Evolutionary conservation across 2,113 vertebrate genomes (phyloP), one percentile per base, ranked within the genome.

Genomic region (Lonchura striata): DNA sequence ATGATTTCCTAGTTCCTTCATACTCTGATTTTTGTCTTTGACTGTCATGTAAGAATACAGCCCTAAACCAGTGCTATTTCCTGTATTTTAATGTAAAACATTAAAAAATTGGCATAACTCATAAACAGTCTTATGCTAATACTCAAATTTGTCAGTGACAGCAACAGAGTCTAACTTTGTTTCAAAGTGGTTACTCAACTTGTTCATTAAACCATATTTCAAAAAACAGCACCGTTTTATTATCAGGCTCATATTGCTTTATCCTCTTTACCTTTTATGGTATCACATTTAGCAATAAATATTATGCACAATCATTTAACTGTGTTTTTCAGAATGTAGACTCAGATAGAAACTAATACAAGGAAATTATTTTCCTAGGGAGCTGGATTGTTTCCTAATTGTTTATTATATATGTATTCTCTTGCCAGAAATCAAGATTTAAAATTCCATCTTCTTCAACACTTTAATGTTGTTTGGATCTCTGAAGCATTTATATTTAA

Each of bases 401-500:
- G 46, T 90, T 93, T 94, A 79, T 83, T 84, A 91, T 77, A 89
- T 60, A 88, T 25, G 16, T 25, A 70, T 83, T 80, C 61, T 91
- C 54, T 91, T 76, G 50, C 56, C 86, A 96, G 92, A 96, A 96
- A 94, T 94, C 82, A 84, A 76, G 74, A 90, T 69, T 57, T 77
- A 65, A 88, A 95, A 91, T 49, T 57, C 39, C 23, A 89, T 90
- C 75, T 95, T 95, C 87, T 95, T 91, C 86, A 90, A 92, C 64
- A 77, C 39, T 90, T 86, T 95, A 94, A 92, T 76, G 31, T 82
- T 90, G 87, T 84, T 82, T 96, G 74, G 82, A 68, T 50, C 79
- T 86, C 93, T 81, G 31, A 96, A 95, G 95, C 52, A 94, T 77
- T 96, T 95, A 82, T 84, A 91, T 96, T 96, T 96, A 85, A 96